phyloP scores from a whole-genome alignment of 2,113 vertebrate genomes.

The Prunella himalayana region DNA sequence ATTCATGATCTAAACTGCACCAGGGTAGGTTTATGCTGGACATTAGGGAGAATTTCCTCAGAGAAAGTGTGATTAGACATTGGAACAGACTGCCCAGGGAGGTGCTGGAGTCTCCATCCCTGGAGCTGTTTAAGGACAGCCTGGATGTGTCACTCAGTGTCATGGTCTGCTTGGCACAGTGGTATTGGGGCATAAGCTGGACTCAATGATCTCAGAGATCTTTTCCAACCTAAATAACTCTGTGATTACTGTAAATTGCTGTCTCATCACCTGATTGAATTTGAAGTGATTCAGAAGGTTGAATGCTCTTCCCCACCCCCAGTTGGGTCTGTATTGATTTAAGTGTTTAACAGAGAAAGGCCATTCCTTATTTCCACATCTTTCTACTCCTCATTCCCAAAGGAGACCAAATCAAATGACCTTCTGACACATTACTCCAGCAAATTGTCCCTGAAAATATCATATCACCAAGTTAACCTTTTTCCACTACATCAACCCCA shows the following conservation, averaged over 20 bases:
- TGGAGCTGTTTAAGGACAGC: background rate
- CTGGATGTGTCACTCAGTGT: background rate
- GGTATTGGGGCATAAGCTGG: background rate
- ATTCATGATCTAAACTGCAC: accelerated
- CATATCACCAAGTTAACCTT: background rate
- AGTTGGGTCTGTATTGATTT: background rate
- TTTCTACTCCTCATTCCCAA: background rate
- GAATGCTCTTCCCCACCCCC: background rate
- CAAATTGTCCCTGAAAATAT: background rate
- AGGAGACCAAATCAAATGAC: background rate
- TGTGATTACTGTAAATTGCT: background rate
- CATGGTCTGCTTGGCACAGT: background rate
- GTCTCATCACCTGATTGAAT: background rate
- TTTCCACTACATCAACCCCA: background rate
- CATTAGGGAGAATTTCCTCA: background rate
- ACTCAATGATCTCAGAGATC: background rate
- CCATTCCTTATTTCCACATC: background rate
- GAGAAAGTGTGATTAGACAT: background rate
- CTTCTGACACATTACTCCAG: background rate
- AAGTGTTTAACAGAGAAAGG: background rate
- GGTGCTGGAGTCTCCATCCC: background rate
- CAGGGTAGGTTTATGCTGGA: background rate
- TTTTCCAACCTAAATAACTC: background rate
- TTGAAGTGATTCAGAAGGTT: background rate
- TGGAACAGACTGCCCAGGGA: accelerated